Conservation (phyloP, 2,113 vertebrate species). For the Heliornis fulica region DNA sequence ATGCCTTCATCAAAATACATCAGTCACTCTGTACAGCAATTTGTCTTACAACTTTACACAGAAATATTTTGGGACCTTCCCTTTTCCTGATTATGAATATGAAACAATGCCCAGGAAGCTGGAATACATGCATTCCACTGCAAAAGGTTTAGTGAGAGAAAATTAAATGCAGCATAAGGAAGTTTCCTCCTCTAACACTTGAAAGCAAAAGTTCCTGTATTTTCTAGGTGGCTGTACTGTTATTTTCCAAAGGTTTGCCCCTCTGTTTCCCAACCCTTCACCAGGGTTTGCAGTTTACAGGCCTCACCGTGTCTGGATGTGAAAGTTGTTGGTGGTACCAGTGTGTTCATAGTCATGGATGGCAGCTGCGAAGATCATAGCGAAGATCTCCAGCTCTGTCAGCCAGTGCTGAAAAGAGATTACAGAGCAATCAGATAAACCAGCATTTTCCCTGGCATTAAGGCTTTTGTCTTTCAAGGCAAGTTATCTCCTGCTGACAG, state of each 20-base stretch:
- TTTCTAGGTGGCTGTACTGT: background rate
- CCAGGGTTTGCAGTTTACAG: background rate
- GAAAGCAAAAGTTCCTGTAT: background rate
- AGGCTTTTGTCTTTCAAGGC: constrained; percentile 1
- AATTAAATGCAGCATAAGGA: background rate
- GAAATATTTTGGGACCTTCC: background rate
- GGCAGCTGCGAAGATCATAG: constrained; percentile 96
- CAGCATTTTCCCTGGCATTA: background rate
- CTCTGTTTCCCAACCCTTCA: background rate
- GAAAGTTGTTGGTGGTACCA: constrained; percentile 98
- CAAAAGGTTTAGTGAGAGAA: background rate
- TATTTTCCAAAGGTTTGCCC: background rate
- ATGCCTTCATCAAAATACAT: background rate
- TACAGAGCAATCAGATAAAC: constrained; percentile 31
- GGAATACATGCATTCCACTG: background rate
- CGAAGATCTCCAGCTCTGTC: constrained; percentile 97
- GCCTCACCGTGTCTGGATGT: constrained; percentile 92
- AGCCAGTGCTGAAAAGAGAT: constrained; percentile 90
- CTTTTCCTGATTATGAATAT: background rate
- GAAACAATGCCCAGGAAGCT: background rate
- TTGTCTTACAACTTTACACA: background rate
- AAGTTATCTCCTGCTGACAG: background rate
- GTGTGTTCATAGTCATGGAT: constrained; percentile 98
- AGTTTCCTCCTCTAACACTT: background rate
- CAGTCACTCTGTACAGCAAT: background rate